Conservation (phyloP, 2,888 invertebrate genomes). For the Plusia festucae region DNA sequence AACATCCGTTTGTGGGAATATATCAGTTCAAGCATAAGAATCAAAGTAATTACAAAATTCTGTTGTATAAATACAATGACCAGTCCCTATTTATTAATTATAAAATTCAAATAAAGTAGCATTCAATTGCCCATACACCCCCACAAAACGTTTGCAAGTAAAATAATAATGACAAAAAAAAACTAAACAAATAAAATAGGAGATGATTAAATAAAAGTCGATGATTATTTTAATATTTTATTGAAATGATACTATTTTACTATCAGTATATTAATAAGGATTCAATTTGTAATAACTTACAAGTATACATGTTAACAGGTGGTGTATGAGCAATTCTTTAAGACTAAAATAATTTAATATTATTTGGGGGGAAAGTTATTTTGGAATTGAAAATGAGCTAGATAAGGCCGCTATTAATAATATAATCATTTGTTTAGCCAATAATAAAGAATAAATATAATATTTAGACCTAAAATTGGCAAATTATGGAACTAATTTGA, state of each 20-base stretch:
- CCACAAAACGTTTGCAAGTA: conserved; percentile 84
- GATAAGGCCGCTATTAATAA: background rate
- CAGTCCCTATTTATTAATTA: conserved; percentile 57
- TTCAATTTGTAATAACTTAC: conserved; percentile 69
- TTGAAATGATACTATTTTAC: conserved; percentile 81
- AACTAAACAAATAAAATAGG: conserved; percentile 80
- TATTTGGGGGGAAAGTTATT: conserved; percentile 24
- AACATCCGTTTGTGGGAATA: conserved; percentile 86
- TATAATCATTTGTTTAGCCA: background rate
- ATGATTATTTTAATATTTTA: conserved; percentile 81
- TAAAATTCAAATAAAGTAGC: conserved; percentile 42
- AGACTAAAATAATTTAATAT: conserved; percentile 45
- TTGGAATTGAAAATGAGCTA: background rate
- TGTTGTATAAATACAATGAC: conserved; percentile 36
- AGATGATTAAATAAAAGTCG: conserved; percentile 86
- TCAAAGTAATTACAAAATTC: conserved; percentile 55
- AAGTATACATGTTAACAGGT: conserved; percentile 79
- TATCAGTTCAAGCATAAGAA: conserved; percentile 74
- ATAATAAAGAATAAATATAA: conserved; percentile 9
- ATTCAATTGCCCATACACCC: conserved; percentile 88
- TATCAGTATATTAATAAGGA: conserved; percentile 69
- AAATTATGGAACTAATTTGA: background rate
- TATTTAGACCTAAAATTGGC: background rate
- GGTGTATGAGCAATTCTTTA: conserved; percentile 88
- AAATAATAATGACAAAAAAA: conserved; percentile 75